Conservation (phyloP, 2,113 vertebrate species). For the Otocyon megalotis region DNA sequence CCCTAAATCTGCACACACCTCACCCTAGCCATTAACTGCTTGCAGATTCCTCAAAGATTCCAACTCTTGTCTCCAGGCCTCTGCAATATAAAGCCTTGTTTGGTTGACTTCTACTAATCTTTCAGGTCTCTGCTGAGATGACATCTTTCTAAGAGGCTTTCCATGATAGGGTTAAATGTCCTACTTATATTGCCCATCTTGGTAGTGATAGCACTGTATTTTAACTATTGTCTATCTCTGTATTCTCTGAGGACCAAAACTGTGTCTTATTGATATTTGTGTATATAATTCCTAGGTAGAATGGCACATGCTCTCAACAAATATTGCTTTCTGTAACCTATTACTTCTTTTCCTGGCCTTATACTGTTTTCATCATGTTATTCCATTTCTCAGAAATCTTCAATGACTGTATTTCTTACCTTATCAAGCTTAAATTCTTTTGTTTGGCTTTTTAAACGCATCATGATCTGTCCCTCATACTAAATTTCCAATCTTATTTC, state of each 20-base stretch:
- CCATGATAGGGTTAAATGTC: background rate
- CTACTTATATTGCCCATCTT: background rate
- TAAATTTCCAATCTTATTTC: conserved; percentile 37
- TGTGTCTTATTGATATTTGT: background rate
- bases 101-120: background rate
- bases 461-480: background rate
- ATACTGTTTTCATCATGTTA: background rate
- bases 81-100: background rate
- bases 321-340: background rate
- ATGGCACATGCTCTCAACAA: background rate
- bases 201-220: background rate
- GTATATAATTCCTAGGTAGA: background rate
- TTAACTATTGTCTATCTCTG: background rate
- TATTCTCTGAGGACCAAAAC: background rate
- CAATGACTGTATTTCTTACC: background rate
- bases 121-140: background rate
- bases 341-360: background rate
- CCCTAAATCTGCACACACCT: background rate
- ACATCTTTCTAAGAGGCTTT: background rate
- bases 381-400: conserved; percentile 28
- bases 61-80: background rate
- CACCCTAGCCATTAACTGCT: background rate
- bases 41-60: background rate
- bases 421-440: conserved; percentile 31
- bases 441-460: background rate